A percentile compares a stretch with the other conserved stretches of the same genome.
Conservation (phyloP, 2,113 vertebrate genomes). For the Regulus satrapa region DNA sequence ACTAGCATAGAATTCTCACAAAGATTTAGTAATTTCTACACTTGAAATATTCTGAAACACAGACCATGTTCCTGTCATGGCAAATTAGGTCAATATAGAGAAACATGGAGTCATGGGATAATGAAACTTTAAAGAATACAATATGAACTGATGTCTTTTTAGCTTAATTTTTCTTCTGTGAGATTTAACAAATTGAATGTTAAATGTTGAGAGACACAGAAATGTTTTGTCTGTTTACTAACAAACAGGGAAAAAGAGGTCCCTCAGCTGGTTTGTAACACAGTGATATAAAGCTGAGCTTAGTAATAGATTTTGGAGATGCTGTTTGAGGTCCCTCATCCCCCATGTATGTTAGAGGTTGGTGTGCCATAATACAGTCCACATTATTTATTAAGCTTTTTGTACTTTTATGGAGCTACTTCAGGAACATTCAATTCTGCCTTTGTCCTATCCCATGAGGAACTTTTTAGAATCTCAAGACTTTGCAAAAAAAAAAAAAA, state of each 20-base stretch:
- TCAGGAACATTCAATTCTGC: not conserved
- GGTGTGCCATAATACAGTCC: not conserved
- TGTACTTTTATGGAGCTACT: not conserved
- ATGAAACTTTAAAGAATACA: conserved; percentile 61
- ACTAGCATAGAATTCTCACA: not conserved
- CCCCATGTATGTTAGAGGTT: not conserved
- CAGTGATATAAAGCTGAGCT: not conserved
- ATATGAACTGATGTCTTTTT: conserved; percentile 71
- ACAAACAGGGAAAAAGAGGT: not conserved
- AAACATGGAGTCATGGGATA: conserved; percentile 65
- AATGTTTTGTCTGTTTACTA: conserved; percentile 27
- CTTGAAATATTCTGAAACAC: conserved; percentile 66
- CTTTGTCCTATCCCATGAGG: not conserved
- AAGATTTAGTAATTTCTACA: conserved; percentile 49
- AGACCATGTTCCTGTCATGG: conserved; percentile 69
- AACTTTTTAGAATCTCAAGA: not conserved
- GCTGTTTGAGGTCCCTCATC: not conserved
- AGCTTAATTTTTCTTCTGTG: conserved; percentile 70
- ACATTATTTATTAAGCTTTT: not conserved
- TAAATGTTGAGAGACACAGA: conserved; percentile 62
- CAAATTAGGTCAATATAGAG: conserved; percentile 71
- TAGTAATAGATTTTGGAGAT: not conserved
- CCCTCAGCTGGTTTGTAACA: not conserved
- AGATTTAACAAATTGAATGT: conserved; percentile 71
- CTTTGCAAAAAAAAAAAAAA: not conserved